These are phyloP conservation scores for Drosophila serrata DNA, from an alignment of 1,140 invertebrate species.

Conservation along the genomic window DNA sequence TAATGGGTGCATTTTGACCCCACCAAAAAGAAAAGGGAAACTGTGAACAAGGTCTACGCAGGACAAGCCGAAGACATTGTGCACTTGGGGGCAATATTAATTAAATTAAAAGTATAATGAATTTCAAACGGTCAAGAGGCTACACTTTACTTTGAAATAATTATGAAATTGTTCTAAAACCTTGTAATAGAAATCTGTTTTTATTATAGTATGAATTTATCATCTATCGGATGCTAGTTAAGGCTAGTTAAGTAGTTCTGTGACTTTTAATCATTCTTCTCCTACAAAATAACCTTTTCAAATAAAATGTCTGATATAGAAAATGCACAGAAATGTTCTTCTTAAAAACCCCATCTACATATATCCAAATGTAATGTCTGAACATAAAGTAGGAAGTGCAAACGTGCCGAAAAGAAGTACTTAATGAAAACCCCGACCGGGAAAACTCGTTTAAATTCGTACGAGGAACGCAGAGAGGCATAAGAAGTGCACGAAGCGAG, in stretches of 20 bases:
- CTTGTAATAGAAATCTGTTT: not conserved
- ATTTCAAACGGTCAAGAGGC: not conserved
- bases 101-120: not conserved
- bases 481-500: constrained; percentile 32
- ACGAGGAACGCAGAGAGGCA: constrained; percentile 22
- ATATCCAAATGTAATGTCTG: constrained; percentile 8
- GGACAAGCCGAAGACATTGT: not conserved
- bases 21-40: constrained; percentile 20
- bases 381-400: constrained; percentile 15
- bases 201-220: not conserved
- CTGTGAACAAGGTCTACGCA: constrained; percentile 4
- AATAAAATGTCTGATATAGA: too few relatives aligned
- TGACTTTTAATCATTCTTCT: not conserved
- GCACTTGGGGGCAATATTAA: not conserved
- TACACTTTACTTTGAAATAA: not conserved
- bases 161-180: not conserved
- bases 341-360: not conserved
- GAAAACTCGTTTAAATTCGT: constrained; percentile 38
- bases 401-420: constrained; percentile 30
- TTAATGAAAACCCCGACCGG: constrained; percentile 25
- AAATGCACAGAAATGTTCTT: not conserved
- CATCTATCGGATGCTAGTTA: not conserved
- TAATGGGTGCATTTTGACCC: constrained; percentile 61
- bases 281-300: not conserved
- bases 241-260: too few relatives aligned